Evolutionary conservation across 2,888 invertebrate genomes (phyloP), one percentile per base, ranked within the genome.

Genomic region (Falcaria lacertinaria): DNA sequence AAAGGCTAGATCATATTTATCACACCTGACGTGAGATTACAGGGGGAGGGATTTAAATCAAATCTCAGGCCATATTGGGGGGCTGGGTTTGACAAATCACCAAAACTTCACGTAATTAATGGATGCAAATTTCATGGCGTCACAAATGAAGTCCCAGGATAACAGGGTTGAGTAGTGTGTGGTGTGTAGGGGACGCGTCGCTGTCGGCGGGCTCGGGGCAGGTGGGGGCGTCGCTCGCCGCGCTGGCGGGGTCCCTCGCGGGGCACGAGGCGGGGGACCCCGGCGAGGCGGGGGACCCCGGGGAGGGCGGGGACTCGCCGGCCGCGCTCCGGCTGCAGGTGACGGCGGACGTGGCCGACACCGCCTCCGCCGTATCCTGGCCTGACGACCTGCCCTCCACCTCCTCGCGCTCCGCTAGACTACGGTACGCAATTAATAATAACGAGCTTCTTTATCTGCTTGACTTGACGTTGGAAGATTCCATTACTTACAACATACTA

Each of bases 221-320:
- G 43, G 82, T 77, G 40, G 84, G 79, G 50, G 64, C 85, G 25
- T 87, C 87, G 39, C 77, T 87, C 49, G 86, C 87, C 2, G 87
- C 81, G 47, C 79, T 1, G 78, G 69, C 63, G 79, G 76, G 50
- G 14, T 7, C 2, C 13, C 17, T 7, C 1, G 19, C 17, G n/a
- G 37, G 80, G 1, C 78, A 69, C 63, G 79, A 76, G 50, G 14
- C 22, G 1, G 19, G 19, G 8, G 37, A 37, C 8, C 4, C 22
- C 22, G 25, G 41, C 45, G 34, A 44, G 35, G 34, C 32, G 33
- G 36, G 33, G 17, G 39, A 25, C 32, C 60, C 33, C 33, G 33
- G 14, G 33, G 33, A 33, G n/a, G n/a, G n/a, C 13, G 17, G 69
- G 44, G 58, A 52, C 15, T 69, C 71, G 35, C 78, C 74, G 7